Evolutionary conservation across 2,113 vertebrate species (phyloP).

Genomic region (Elgaria multicarinata): DNA sequence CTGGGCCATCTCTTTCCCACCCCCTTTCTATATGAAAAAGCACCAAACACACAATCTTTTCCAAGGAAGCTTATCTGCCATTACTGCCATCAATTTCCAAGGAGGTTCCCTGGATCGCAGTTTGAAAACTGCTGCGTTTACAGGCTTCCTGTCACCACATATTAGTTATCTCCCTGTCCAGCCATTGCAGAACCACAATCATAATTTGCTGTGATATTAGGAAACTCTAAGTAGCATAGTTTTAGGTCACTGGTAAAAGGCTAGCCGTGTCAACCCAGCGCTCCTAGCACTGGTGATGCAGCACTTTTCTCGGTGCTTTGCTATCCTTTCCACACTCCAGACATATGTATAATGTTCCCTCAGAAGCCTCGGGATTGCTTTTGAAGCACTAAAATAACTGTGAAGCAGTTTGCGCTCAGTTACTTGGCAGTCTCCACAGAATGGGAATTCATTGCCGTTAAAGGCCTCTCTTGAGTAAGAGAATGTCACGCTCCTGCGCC

Average conservation of each 20-base stretch:
- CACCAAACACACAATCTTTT: not conserved
- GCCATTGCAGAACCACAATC: not conserved
- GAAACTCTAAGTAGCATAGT: not conserved
- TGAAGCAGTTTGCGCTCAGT: slow-evolving; percentile 32
- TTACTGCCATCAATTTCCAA: not conserved
- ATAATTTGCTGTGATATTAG: slow-evolving; percentile 18
- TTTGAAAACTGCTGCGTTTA: not conserved
- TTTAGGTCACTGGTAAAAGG: not conserved
- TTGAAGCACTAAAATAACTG: slow-evolving; percentile 17
- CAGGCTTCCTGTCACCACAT: not conserved
- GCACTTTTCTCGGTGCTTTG: slow-evolving; percentile 25
- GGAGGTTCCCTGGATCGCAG: not conserved
- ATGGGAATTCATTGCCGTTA: slow-evolving; percentile 17
- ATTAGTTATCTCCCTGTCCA: not conserved
- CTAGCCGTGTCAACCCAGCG: slow-evolving; percentile 19
- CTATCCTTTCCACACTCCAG: not conserved
- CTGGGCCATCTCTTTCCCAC: no score
- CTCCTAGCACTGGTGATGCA: slow-evolving; percentile 32
- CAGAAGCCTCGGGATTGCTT: not conserved
- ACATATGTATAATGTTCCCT: slow-evolving; percentile 1
- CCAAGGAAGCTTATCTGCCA: not conserved
- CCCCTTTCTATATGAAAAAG: not conserved
- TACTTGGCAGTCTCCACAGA: slow-evolving; percentile 27
- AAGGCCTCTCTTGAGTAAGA: slow-evolving; percentile 16
- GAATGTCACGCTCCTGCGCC: not conserved